Percentiles rank a stretch among this genome's conserved stretches.
These are phyloP conservation scores for Halcyon chelicuti DNA, from an alignment of 2,797 vertebrate species.

Conservation along the genomic window DNA sequence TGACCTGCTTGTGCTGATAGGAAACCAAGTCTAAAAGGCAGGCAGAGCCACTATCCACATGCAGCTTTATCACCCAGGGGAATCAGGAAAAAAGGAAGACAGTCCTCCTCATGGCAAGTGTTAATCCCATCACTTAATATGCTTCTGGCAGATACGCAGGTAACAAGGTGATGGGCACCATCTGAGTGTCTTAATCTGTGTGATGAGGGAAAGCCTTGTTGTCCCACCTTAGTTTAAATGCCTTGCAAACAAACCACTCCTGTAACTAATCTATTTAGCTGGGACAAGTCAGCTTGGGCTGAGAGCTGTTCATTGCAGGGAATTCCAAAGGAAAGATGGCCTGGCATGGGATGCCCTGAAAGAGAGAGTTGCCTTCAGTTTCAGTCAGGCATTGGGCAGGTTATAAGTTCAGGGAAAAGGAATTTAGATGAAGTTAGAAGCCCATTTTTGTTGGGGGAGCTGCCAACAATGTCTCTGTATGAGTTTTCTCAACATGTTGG, in stretches of 20 bases:
- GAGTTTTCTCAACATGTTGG: neutral
- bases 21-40: neutral
- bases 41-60: neutral
- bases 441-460: neutral
- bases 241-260: neutral
- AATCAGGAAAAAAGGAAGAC: neutral
- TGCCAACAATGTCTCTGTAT: neutral
- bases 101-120: neutral
- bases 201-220: neutral
- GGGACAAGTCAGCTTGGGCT: neutral
- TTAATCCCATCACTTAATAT: neutral
- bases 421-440: constrained; percentile 25
- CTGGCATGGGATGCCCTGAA: neutral
- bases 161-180: neutral
- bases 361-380: neutral
- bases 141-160: neutral
- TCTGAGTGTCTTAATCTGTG: neutral
- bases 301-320: neutral
- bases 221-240: neutral
- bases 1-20: constrained; percentile 10
- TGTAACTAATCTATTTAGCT: constrained; percentile 37
- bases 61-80: neutral
- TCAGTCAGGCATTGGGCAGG: neutral
- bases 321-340: neutral
- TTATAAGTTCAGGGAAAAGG: neutral